Evolutionary conservation across 2,113 vertebrate genomes (phyloP).

Genomic region (Apus apus): DNA sequence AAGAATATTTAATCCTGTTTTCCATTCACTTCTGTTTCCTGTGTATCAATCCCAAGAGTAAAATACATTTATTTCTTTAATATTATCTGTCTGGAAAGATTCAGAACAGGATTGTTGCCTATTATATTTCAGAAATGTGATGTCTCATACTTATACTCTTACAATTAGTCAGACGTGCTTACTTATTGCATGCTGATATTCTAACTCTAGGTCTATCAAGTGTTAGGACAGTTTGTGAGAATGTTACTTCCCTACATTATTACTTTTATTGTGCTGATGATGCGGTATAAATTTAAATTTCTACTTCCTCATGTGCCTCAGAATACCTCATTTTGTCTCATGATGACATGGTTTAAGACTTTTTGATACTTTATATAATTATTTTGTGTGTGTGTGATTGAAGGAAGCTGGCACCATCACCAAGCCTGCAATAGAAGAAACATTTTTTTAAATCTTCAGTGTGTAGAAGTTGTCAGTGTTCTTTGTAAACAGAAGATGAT

Average conservation of each 20-base stretch:
- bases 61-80: background rate
- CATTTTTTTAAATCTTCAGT: background rate
- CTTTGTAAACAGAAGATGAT: conserved; percentile 29
- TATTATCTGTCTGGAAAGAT: background rate
- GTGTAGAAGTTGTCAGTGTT: background rate
- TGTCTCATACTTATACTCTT: background rate
- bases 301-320: background rate
- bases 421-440: background rate
- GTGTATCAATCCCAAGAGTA: background rate
- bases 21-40: background rate
- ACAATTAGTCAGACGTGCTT: background rate
- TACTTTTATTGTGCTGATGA: background rate
- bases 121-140: background rate
- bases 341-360: background rate
- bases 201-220: background rate
- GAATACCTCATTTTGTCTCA: conserved; percentile 17
- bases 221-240: background rate
- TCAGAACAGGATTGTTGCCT: background rate
- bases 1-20: background rate
- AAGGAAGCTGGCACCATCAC: background rate
- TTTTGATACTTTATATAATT: background rate
- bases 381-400: background rate
- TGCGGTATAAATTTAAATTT: background rate
- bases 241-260: background rate
- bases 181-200: background rate